Percentiles rank a stretch among this genome's conserved stretches.
These are phyloP conservation scores for Prostheceraeus crozeri DNA, from an alignment of 2,888 invertebrate species.

Conservation along the genomic window DNA sequence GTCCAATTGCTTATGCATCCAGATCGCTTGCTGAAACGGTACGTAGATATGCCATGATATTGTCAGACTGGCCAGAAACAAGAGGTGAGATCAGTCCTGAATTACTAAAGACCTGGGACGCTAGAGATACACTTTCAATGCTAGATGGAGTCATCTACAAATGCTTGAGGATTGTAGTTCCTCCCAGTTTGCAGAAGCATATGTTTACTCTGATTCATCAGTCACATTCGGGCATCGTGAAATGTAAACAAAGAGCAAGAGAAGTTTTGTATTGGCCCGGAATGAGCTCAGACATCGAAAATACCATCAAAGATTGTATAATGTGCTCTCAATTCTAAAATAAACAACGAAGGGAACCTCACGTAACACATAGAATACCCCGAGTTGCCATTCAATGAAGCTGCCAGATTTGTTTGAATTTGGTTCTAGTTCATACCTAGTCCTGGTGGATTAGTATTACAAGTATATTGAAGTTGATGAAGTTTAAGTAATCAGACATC, in stretches of 20 bases:
- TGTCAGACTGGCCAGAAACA: background rate
- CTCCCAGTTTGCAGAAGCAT: background rate
- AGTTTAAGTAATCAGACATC: too few relatives aligned
- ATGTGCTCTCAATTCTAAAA: background rate
- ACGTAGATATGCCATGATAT: too few relatives aligned
- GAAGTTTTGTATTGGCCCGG: constrained; percentile 16
- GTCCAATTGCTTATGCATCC: too few relatives aligned
- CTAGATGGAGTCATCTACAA: background rate
- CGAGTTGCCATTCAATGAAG: too few relatives aligned
- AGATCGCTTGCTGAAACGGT: too few relatives aligned
- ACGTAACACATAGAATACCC: background rate
- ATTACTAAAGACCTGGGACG: background rate
- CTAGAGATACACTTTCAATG: background rate
- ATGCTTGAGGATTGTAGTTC: background rate
- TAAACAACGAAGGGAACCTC: constrained; percentile 13
- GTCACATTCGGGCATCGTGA: background rate
- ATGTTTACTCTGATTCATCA: background rate
- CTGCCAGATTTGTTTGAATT: too few relatives aligned
- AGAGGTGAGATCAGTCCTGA: too few relatives aligned
- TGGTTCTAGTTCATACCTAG: too few relatives aligned
- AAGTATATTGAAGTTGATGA: too few relatives aligned
- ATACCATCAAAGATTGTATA: background rate
- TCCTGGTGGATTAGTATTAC: too few relatives aligned
- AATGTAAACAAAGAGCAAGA: background rate
- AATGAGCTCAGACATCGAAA: background rate